Evolutionary conservation across 2,888 invertebrate genomes (phyloP), one percentile per base, ranked within the genome.

Genomic region (Mellilla xanthometata): DNA sequence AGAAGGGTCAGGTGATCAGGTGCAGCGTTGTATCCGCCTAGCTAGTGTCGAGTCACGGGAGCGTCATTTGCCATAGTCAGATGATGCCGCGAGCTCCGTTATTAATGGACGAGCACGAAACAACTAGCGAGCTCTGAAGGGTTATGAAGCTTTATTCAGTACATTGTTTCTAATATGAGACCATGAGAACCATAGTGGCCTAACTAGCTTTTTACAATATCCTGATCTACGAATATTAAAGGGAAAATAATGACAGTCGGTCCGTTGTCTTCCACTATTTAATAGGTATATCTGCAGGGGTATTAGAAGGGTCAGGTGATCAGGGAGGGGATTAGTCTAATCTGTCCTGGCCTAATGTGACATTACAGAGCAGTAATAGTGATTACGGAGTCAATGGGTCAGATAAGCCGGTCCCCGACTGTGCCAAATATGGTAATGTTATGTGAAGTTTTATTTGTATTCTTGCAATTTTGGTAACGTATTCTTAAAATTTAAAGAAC

Each of bases 41-140:
- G 28, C 28, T 34, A 34, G 7, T 41, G 41, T 34, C 23, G 12
- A 42, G 42, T 42, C 35, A 35, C 30, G 29, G 10, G 30, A 42
- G 42, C 12, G 13, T 35, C 42, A 42, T 42, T 42, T 30, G 30
- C 26, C 30, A 35, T 19, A 29, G 15, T 23, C n/a, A 27, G 29
- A 13, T 34, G 11, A 19, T 19, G 23, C 32, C 29, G 28, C 19
- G 19, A 22, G 35, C 27, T 41, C 24, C 22, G 23, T 41, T 34
- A 41, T 41, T 41, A 41, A 41, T 41, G 28, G n/a, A 28, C 28
- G 28, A n/a, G n/a, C n/a, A n/a, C n/a, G n/a, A n/a, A n/a, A n/a
- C n/a, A n/a, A n/a, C n/a, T n/a, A n/a, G n/a, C n/a, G n/a, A n/a
- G n/a, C n/a, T n/a, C n/a, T n/a, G n/a, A n/a, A n/a, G n/a, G n/a